Conservation (phyloP, 2,797 vertebrate genomes). For the Hozukius guyotensis region DNA sequence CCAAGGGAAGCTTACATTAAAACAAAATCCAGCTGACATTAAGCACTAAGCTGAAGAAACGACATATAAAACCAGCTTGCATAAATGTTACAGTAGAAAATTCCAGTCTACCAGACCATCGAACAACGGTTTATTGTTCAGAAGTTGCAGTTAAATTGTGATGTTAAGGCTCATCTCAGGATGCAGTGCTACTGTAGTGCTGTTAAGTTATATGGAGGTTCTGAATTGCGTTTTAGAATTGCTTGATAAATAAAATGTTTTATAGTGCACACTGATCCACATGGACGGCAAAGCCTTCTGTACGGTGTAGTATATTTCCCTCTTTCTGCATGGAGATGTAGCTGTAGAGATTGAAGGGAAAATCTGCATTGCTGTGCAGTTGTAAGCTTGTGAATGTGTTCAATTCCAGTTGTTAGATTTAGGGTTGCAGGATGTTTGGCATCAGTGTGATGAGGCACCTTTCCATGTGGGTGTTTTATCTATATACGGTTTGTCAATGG, state of each 20-base stretch:
- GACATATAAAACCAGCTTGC: neutral
- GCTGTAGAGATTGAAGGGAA: neutral
- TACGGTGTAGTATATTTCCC: too few relatives aligned
- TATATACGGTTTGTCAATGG: neutral
- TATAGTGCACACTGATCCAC: neutral
- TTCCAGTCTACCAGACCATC: too few relatives aligned
- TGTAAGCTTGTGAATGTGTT: neutral
- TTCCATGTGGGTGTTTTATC: neutral
- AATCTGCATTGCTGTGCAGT: neutral
- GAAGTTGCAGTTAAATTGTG: neutral
- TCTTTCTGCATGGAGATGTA: neutral
- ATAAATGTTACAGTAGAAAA: neutral
- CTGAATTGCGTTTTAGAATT: neutral
- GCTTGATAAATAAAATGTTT: neutral
- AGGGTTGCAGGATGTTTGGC: neutral
- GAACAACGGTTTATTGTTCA: neutral
- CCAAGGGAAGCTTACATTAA: neutral
- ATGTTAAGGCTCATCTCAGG: neutral
- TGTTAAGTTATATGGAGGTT: neutral
- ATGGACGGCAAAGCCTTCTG: neutral
- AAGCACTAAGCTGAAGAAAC: neutral
- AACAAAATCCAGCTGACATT: neutral
- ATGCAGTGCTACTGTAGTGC: neutral
- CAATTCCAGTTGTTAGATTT: neutral
- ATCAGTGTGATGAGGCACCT: neutral